Conservation (phyloP, 2,797 vertebrate species). For the Rhabdomys pumilio region DNA sequence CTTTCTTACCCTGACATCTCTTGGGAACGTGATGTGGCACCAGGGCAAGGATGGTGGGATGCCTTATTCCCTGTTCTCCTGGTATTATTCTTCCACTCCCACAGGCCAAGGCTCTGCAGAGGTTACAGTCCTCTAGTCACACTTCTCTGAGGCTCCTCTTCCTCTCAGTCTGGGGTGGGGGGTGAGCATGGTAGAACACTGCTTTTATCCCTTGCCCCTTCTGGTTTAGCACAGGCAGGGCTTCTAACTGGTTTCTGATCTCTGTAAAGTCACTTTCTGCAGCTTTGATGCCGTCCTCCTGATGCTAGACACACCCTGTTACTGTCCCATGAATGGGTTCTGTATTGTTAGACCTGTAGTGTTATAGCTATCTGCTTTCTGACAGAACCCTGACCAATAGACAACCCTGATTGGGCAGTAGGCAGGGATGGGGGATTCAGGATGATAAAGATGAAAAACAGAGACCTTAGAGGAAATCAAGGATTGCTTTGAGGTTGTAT, state of each 20-base stretch:
- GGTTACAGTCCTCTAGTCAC: background rate
- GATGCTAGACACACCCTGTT: background rate
- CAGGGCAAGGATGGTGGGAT: background rate
- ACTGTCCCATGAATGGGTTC: background rate
- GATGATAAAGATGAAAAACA: background rate
- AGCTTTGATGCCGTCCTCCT: background rate
- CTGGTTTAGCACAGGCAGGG: background rate
- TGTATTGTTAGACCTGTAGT: background rate
- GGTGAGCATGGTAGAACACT: background rate
- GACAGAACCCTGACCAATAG: background rate
- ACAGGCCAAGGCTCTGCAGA: background rate
- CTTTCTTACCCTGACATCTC: background rate
- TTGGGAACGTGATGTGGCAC: background rate
- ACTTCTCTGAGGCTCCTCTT: background rate
- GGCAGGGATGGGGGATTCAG: background rate
- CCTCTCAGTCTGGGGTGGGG: background rate
- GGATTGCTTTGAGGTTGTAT: background rate
- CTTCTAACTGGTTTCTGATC: background rate
- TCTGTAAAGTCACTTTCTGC: background rate
- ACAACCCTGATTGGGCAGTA: background rate
- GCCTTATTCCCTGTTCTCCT: background rate
- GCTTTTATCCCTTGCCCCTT: background rate
- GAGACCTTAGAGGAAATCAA: background rate
- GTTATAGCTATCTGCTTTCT: background rate
- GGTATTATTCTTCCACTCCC: accelerated